Evolutionary conservation across 1,140 invertebrate genomes (phyloP).

Genomic region (Zaprionus africanus): DNA sequence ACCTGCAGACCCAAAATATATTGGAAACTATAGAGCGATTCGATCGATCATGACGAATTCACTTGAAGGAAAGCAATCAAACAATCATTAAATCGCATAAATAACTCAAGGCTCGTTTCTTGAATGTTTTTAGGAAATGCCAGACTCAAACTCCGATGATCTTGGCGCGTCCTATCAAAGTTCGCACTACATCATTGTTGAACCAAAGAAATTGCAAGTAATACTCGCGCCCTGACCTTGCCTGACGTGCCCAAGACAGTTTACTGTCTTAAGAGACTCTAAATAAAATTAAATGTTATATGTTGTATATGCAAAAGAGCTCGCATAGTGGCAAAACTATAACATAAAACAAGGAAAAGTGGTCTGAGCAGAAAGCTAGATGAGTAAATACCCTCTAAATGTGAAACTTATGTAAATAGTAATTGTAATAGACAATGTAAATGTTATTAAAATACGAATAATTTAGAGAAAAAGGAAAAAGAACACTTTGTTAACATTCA

Average conservation of each 20-base stretch:
- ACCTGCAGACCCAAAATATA: slow-evolving; percentile 5
- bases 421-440: neutral
- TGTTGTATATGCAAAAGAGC: slow-evolving; percentile 50
- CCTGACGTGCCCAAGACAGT: slow-evolving; percentile 27
- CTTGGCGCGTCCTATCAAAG: slow-evolving; percentile 14
- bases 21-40: neutral
- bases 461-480: too few relatives aligned
- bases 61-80: slow-evolving; percentile 26
- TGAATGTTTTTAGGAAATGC: slow-evolving; percentile 22
- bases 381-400: neutral
- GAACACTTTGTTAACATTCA: too few relatives aligned
- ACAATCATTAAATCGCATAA: slow-evolving; percentile 1
- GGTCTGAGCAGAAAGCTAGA: neutral
- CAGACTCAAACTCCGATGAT: slow-evolving; percentile 2
- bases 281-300: slow-evolving; percentile 46
- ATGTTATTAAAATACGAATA: too few relatives aligned
- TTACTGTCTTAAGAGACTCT: slow-evolving; percentile 34
- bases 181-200: slow-evolving; percentile 22
- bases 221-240: slow-evolving; percentile 61
- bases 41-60: slow-evolving; percentile 28
- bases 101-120: slow-evolving; percentile 35
- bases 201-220: slow-evolving; percentile 65
- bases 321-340: slow-evolving; percentile 54
- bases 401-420: neutral
- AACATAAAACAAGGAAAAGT: slow-evolving; percentile 16